Evolutionary conservation across 2,888 invertebrate species (phyloP).

Genomic region (Apocheima hispidaria): DNA sequence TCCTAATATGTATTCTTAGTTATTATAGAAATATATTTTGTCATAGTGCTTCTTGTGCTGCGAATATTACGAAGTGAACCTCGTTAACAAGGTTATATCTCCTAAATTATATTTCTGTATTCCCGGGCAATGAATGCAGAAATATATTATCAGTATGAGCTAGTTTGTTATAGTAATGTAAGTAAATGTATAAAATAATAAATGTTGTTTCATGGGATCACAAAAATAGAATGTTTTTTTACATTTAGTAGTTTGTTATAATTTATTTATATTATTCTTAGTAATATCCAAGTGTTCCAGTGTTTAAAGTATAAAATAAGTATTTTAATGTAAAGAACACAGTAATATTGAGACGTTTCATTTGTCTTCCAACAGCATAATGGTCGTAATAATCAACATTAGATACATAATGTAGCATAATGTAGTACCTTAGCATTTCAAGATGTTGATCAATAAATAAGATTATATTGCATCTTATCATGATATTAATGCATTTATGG

Average conservation of each 20-base stretch:
- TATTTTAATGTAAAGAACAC: not conserved
- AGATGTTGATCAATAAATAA: not conserved
- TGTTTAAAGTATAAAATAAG: not conserved
- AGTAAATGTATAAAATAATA: conserved; percentile 33
- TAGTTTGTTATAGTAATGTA: conserved; percentile 12
- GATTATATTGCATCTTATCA: conserved; percentile 12
- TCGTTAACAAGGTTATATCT: conserved; percentile 43
- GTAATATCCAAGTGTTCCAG: not conserved
- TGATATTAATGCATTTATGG: conserved; percentile 26
- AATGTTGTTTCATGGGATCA: conserved; percentile 55
- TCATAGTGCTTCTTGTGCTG: conserved; percentile 14
- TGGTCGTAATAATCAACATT: not conserved
- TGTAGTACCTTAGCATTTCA: not conserved
- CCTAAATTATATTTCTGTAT: conserved; percentile 65
- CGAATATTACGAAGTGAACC: conserved; percentile 53
- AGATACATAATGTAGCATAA: not conserved
- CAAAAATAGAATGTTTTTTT: conserved; percentile 42
- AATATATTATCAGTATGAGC: conserved; percentile 53
- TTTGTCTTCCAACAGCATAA: conserved; percentile 31
- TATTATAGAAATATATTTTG: conserved; percentile 7
- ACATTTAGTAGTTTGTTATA: conserved; percentile 22
- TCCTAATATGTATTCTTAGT: too few relatives aligned
- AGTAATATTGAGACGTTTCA: conserved; percentile 22
- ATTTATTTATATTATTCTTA: not conserved
- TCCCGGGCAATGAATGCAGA: conserved; percentile 81